A percentile compares a stretch with the other conserved stretches of the same genome.
phyloP scores from a whole-genome alignment of 2,113 vertebrate species.

The Dasypus novemcinctus region DNA sequence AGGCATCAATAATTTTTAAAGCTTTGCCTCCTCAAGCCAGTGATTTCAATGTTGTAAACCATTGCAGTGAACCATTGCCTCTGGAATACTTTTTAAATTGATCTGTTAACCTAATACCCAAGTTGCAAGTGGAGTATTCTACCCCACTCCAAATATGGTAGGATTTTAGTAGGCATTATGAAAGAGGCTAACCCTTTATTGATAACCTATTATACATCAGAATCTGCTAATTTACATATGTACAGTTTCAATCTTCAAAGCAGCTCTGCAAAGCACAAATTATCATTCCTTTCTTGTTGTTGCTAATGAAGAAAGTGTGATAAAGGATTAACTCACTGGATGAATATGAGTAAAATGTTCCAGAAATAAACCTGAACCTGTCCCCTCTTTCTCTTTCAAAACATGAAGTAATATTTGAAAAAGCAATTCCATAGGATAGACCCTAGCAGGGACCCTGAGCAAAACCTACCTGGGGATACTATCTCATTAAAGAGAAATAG shows the following conservation, averaged over 20 bases:
- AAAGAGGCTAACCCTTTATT: neutral
- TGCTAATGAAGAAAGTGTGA: neutral
- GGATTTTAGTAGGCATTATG: neutral
- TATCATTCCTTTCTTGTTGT: neutral
- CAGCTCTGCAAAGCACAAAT: neutral
- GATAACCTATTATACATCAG: neutral
- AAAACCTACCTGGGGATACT: neutral
- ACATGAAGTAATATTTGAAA: neutral
- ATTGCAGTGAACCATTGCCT: neutral
- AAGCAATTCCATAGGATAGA: neutral
- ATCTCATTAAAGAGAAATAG: neutral
- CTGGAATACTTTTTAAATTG: neutral
- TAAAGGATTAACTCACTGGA: neutral
- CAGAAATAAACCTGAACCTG: neutral
- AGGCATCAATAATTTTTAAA: neutral
- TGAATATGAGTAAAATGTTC: neutral
- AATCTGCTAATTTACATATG: neutral
- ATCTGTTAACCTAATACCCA: neutral
- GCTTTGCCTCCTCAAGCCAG: neutral
- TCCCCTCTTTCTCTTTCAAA: neutral
- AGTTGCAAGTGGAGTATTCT: neutral
- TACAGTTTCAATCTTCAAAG: neutral
- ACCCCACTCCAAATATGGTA: neutral
- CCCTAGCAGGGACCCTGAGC: fast-evolving
- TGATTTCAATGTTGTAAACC: neutral